Base-by-base conservation (phyloP, 2,113 vertebrate species). In the Fregetta grallaria region DNA sequence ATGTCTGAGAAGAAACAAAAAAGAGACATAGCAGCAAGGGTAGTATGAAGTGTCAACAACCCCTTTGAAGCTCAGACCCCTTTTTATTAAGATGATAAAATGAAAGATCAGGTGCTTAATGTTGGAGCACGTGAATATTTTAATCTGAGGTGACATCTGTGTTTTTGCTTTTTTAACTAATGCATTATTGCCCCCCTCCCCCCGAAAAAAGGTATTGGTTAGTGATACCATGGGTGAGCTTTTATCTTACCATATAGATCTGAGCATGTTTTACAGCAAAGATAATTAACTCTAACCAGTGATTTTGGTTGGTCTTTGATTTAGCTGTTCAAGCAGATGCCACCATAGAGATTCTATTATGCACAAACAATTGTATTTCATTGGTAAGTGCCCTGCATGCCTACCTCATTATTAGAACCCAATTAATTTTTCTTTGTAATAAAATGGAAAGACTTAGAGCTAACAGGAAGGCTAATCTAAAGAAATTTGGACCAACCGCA, bases 361-460 rank as follows among this genome's bases (percentile, higher is more conserved):
- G 87, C 91, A 90, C 94, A 94, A 97, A 97, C 96, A 96, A 97
- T 97, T 97, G 94, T 97, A 96, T 97, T 97, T 90, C 94, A 63
- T 85, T 96, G 92, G 94, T 91, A 88, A 97, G 93, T 96, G 96
- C 95, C 96, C 95, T 15, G 25, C 95, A 95, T 97, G 87, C 82
- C 93, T 91, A 89, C 88, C 91, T 96, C 90, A 90, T 97, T 92
- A 93, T 97, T 94, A 92, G 88, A 94, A 96, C 95, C 93, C 80
- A 97, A 95, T 98, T 97, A 97, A 95, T 97, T 94, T 94, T 95
- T 81, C 88, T 96, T 95, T 93, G 85, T 94, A 97, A 96, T 89
- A 96, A 96, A 94, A 89, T 83, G 86, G 90, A 79, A 95, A 96
- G 92, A 89, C 96, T 94, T 83, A 68, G 95, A 75, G 75, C 90